Base-by-base conservation (phyloP, 2,797 vertebrate species). In the Chrysocyon brachyurus region DNA sequence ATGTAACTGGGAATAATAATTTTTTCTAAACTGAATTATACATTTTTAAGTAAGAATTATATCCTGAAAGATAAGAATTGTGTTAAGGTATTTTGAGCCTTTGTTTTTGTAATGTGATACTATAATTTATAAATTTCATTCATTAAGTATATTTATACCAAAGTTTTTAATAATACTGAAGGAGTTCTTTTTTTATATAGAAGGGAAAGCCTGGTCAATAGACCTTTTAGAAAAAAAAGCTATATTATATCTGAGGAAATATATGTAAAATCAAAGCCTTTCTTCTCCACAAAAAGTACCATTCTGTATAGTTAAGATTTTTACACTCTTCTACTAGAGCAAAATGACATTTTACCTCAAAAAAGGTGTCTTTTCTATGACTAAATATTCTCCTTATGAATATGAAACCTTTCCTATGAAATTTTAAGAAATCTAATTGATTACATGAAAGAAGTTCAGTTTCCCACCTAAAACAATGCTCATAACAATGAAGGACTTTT, bases 1-100 rank as follows among this genome's bases (percentile, higher is more conserved):
- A 64, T 70, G 66, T 66, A 28, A 21, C 54, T 94, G 17, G 3
- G 6, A 82, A 57, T 9, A 70, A 46, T 94, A 70, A 64, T 17
- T 81, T 61, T 95, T 17, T 91, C 31, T 89, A 75, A 79, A 54
- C 82, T 15, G 70, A 81, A 85, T 72, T 75, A 64, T 63, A 85
- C 3, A 63, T 49, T 89, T 72, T 94, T 66, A 46, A 26, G 7
- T 36, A 89, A 86, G 9, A 96, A 56, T 86, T 40, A 46, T 87
- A 87, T 70, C 11, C 33, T 87, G 2, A 59, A 88, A 70, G 22
- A 26, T 92, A 75, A 85, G 66, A 70, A 81, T 68, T 85, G 1
- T 73, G 3, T 57, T 57, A 81, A n/a, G 78, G 11, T 83, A 86
- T 77, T 94, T 95, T 95, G 26, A 84, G 36, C 19, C 12, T 83